Base-by-base conservation (phyloP, 2,113 vertebrate species). In the Hiodon alosoides region DNA sequence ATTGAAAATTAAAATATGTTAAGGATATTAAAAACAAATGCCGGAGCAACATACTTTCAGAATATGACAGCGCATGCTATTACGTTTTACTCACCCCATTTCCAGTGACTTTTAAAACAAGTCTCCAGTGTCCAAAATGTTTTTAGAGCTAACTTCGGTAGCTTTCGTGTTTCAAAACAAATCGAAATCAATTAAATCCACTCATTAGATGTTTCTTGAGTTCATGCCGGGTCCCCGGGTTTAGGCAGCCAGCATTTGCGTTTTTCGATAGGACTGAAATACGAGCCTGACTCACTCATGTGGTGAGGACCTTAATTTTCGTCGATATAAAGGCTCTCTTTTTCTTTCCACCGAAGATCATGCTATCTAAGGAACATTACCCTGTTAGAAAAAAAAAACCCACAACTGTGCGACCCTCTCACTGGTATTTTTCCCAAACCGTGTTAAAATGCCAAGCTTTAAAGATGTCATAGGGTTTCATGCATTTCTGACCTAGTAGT, bases 71-170 rank as follows among this genome's bases (percentile, higher is more conserved):
- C 59, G 46, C 53, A 50, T 47, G 48, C 14, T 7, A 55, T 31
- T 69, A n/a, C 16, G 48, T 5, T 74, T 81, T 85, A 90, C 90
- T 89, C 86, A 89, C 79, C 90, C 87, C 85, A 92, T 90, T 80
- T 86, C 89, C 83, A 86, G 83, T 77, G 83, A 86, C 82, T 82
- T 84, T 61, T 82, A 80, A 75, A 80, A 69, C 73, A 83, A 78
- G 76, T 75, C 76, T 82, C 61, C 60, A 6, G 76, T 73, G 60
- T 76, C 17, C 17, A 16, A 52, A 69, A 68, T 14, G 76, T 72
- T 16, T 73, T 69, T 58, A 5, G 17, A 2, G 14, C 47, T 58
- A 70, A 76, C 47, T 71, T 76, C 31, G 14, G 50, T n/a, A 76
- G 60, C 10, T 76, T 5, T 61, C 10, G n/a, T 17, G 55, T 53